phyloP scores from a whole-genome alignment of 1,140 invertebrate genomes.

The Parapsyche elsis region DNA sequence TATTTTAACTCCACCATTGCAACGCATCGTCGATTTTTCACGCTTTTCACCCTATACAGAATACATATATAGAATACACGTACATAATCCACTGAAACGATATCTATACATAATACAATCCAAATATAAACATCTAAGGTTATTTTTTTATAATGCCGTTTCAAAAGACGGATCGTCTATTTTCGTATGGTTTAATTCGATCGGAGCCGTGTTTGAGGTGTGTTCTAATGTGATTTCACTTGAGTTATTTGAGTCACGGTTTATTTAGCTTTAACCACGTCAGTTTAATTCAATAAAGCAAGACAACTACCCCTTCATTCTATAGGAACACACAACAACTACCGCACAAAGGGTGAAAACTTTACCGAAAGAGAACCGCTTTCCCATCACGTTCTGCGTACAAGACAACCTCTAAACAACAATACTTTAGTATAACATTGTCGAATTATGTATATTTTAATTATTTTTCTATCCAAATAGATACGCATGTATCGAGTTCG shows the following conservation, averaged over 20 bases:
- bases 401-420: no score
- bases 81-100: background rate
- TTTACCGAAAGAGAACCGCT: slow-evolving; percentile 10
- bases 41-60: background rate
- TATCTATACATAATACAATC: background rate
- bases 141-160: background rate
- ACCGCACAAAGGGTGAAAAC: background rate
- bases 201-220: no score
- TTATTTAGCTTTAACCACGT: background rate
- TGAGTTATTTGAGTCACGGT: slow-evolving; percentile 11
- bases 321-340: background rate
- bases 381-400: slow-evolving; percentile 15
- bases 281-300: slow-evolving; percentile 10
- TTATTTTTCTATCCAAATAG: no score
- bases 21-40: background rate
- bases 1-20: background rate
- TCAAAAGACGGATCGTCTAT: background rate
- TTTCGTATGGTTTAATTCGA: no score
- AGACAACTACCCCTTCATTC: background rate
- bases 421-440: slow-evolving; percentile 1
- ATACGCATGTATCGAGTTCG: background rate
- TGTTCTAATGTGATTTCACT: no score
- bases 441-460: background rate
- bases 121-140: background rate
- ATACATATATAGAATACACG: no score